These are phyloP conservation scores for Epirrhoe tristata DNA, from an alignment of 2,888 invertebrate genomes.

Conservation along the genomic window DNA sequence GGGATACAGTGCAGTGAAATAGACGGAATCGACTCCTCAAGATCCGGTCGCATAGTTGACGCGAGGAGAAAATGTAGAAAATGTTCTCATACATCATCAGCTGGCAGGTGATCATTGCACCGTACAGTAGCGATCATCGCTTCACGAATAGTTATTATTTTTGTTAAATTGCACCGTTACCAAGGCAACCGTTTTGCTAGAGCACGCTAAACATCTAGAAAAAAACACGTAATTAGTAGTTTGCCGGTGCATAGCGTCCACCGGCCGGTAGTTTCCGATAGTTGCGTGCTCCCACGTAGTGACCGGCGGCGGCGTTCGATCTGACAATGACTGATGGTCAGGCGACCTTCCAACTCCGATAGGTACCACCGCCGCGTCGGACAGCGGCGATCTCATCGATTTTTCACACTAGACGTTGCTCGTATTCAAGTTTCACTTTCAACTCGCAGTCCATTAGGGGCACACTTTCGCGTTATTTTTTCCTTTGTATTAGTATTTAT, in stretches of 20 bases:
- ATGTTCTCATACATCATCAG: conserved; percentile 81
- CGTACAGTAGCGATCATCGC: conserved; percentile 62
- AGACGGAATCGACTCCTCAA: conserved; percentile 23
- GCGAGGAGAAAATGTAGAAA: conserved; percentile 69
- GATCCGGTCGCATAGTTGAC: conserved; percentile 51
- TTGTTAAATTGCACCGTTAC: conserved; percentile 66
- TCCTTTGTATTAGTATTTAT: conserved; percentile 47
- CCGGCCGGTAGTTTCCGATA: conserved; percentile 41
- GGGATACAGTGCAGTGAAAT: conserved; percentile 40
- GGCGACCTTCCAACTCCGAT: conserved; percentile 65
- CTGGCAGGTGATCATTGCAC: conserved; percentile 77
- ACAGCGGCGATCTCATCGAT: conserved; percentile 73
- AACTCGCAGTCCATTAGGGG: conserved; percentile 64
- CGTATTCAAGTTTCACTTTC: conserved; percentile 73
- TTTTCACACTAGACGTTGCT: conserved; percentile 65
- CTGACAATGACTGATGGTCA: conserved; percentile 67
- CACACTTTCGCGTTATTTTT: conserved; percentile 55
- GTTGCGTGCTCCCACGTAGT: conserved; percentile 55
- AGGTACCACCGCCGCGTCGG: conserved; percentile 62
- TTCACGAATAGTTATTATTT: conserved; percentile 57
- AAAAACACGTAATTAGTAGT: conserved; percentile 46
- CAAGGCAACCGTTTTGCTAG: conserved; percentile 65
- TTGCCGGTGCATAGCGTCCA: conserved; percentile 25
- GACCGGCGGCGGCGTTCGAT: conserved; percentile 49
- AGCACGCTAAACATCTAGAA: conserved; percentile 55